Percentiles rank a stretch among this genome's conserved stretches.
phyloP scores from a whole-genome alignment of 2,888 invertebrate species.

The Blera fallax region DNA sequence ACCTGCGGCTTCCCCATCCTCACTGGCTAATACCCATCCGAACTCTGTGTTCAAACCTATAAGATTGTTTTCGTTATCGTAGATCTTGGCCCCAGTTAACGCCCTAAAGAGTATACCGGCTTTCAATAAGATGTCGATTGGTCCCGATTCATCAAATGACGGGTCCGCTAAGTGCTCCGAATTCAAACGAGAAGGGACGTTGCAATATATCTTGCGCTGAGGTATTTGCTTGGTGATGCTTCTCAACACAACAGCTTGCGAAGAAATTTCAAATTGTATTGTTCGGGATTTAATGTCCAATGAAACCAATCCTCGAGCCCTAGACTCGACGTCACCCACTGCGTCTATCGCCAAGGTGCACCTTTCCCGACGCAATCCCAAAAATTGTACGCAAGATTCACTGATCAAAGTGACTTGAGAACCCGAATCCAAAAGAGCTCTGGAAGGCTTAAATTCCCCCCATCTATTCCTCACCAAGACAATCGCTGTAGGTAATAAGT shows the following conservation, averaged over 20 bases:
- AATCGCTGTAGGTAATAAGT: slow-evolving; percentile 6
- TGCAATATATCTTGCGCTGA: not conserved
- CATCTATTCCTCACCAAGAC: slow-evolving; percentile 6
- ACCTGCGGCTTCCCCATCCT: not conserved
- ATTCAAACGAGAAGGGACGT: not conserved
- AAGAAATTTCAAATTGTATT: not conserved
- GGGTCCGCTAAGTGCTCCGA: not conserved
- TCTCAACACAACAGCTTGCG: not conserved
- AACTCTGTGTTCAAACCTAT: not conserved
- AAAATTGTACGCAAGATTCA: slow-evolving; percentile 16
- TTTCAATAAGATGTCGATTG: no score
- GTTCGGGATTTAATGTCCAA: not conserved
- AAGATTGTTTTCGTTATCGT: not conserved
- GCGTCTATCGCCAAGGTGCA: not conserved
- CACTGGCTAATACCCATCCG: not conserved
- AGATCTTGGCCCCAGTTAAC: not conserved
- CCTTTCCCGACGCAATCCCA: not conserved
- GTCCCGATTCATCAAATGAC: not conserved
- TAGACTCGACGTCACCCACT: not conserved
- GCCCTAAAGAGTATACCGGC: not conserved
- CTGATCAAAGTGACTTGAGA: slow-evolving; percentile 26
- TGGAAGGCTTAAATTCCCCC: not conserved
- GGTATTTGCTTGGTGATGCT: not conserved
- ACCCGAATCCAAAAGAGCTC: slow-evolving; percentile 13
- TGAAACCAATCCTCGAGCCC: not conserved